These are phyloP conservation scores for Boulengeromyrus knoepffleri DNA, from an alignment of 2,113 vertebrate genomes.

Conservation along the genomic window DNA sequence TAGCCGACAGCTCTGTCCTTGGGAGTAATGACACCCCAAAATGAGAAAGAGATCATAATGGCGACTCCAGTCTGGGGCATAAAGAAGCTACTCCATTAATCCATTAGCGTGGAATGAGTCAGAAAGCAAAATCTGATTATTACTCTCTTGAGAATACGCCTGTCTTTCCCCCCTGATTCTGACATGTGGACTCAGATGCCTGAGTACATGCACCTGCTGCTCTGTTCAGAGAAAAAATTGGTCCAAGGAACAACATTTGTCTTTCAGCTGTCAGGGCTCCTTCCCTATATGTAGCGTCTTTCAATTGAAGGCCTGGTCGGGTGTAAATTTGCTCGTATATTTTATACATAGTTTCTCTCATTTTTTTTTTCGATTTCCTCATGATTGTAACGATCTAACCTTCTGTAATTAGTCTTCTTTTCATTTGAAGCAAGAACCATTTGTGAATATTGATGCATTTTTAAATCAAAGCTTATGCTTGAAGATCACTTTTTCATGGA, in stretches of 20 bases:
- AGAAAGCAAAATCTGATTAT: constrained; percentile 1
- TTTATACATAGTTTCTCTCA: not conserved
- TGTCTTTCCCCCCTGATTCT: not conserved
- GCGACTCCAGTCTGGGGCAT: not conserved
- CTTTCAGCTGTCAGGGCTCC: not conserved
- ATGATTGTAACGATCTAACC: not conserved
- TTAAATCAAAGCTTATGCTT: not conserved
- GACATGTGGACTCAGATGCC: not conserved
- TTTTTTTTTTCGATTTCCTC: not conserved
- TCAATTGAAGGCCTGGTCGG: not conserved
- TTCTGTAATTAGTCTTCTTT: not conserved
- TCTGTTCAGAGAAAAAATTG: not conserved
- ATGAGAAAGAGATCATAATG: constrained; percentile 1
- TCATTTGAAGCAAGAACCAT: not conserved
- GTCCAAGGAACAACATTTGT: not conserved
- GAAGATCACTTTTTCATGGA: not conserved
- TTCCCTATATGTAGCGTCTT: not conserved
- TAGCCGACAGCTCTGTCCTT: not conserved
- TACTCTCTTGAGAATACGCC: not conserved
- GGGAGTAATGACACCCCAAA: not conserved
- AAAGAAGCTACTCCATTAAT: not conserved
- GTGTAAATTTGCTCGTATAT: not conserved
- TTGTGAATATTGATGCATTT: not conserved
- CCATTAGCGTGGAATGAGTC: not conserved
- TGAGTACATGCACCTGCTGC: not conserved